These are phyloP conservation scores for Dromococcyx pavoninus DNA, from an alignment of 2,797 vertebrate genomes.

Conservation along the genomic window DNA sequence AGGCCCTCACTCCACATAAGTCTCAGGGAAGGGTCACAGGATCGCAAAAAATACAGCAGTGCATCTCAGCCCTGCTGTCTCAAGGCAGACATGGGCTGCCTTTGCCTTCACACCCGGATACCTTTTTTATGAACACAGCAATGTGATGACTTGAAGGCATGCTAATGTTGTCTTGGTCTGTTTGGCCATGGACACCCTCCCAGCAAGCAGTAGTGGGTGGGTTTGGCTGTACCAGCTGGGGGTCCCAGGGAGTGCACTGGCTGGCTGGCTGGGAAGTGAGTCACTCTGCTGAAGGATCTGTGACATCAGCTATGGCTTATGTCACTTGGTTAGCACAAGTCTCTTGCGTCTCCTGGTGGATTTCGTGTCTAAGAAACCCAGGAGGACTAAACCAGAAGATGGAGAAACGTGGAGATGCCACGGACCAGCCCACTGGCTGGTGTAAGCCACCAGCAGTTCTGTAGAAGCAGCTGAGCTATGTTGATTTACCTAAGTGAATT, in stretches of 20 bases:
- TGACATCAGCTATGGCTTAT: accelerated
- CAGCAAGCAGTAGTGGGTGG: not conserved
- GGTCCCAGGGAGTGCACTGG: not conserved
- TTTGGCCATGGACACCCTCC: not conserved
- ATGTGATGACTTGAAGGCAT: not conserved
- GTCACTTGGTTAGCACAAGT: not conserved
- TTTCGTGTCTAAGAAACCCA: not conserved
- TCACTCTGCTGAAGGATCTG: not conserved
- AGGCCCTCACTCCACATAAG: accelerated
- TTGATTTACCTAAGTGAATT: not conserved
- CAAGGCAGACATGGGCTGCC: not conserved
- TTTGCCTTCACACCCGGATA: accelerated
- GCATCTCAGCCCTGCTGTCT: not conserved
- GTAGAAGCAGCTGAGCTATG: not conserved
- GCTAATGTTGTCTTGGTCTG: not conserved
- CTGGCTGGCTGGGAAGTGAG: not conserved
- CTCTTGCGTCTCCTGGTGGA: not conserved
- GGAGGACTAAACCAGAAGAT: not conserved
- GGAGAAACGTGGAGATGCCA: not conserved
- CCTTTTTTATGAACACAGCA: not conserved
- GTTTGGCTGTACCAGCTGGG: not conserved
- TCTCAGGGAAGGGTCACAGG: not conserved
- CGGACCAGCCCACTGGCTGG: not conserved
- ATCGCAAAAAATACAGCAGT: not conserved
- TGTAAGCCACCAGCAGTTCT: not conserved